phyloP scores from a whole-genome alignment of 1,140 invertebrate genomes.

The Dysdera silvatica region DNA sequence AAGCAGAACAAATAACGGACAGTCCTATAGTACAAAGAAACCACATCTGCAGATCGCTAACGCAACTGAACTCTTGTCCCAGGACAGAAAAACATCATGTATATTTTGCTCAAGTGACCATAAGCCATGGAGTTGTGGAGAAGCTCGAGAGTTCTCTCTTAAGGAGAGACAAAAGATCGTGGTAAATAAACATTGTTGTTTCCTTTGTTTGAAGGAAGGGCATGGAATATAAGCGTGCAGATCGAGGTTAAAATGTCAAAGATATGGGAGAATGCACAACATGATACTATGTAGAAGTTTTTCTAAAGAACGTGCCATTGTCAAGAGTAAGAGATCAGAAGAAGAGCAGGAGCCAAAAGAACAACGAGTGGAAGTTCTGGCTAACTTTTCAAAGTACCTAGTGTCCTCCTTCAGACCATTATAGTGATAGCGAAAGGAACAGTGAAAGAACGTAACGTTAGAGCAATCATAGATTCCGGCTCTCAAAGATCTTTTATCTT shows the following conservation, averaged over 20 bases:
- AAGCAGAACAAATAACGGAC: not conserved
- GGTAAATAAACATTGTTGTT: not conserved
- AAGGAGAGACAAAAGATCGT: not conserved
- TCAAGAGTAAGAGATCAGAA: not conserved
- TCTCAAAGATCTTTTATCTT: too few species aligned
- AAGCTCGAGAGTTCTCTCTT: not conserved
- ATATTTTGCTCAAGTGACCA: conserved; percentile 4
- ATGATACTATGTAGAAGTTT: conserved; percentile 8
- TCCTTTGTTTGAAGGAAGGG: not conserved
- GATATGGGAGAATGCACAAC: not conserved
- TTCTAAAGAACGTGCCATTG: not conserved
- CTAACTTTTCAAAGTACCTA: not conserved
- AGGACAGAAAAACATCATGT: not conserved
- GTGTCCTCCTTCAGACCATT: too few species aligned
- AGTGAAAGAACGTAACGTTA: too few species aligned
- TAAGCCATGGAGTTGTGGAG: not conserved
- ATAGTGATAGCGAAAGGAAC: too few species aligned
- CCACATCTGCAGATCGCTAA: not conserved
- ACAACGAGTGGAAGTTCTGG: not conserved
- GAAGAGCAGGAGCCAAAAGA: not conserved
- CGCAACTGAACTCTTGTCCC: conserved; percentile 1
- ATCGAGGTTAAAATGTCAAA: conserved; percentile 1
- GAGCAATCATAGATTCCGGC: too few species aligned
- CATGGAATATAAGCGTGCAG: not conserved
- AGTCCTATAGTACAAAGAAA: not conserved